A percentile compares a stretch with the other conserved stretches of the same genome.
These are phyloP conservation scores for Sphaerophoria taeniata DNA, from an alignment of 2,888 invertebrate genomes.

Conservation along the genomic window DNA sequence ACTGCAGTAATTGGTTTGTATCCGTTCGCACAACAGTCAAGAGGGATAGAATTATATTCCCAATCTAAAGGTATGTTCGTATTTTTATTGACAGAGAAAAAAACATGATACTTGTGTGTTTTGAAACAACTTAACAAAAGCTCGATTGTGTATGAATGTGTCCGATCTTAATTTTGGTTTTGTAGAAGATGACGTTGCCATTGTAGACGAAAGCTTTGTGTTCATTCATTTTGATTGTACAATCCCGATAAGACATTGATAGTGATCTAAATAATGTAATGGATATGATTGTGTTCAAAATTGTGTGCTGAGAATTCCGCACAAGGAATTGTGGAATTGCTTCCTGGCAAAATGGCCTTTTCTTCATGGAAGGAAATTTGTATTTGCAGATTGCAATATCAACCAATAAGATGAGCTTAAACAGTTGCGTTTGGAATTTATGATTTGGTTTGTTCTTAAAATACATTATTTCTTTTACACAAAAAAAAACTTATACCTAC, in stretches of 20 bases:
- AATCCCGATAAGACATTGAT: neutral
- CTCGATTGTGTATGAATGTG: no score
- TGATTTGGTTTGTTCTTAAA: no score
- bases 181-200: constrained; percentile 1
- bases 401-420: no score
- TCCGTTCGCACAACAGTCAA: constrained; percentile 24
- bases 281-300: neutral
- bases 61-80: constrained; percentile 20
- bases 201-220: no score
- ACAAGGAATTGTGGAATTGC: constrained; percentile 25
- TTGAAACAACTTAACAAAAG: no score
- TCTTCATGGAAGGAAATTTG: neutral
- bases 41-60: constrained; percentile 30
- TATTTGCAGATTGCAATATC: neutral
- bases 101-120: no score
- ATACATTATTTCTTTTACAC: no score
- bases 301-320: neutral
- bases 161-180: constrained; percentile 41
- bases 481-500: no score
- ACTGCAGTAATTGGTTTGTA: constrained; percentile 34
- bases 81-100: constrained; percentile 35
- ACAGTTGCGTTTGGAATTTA: no score
- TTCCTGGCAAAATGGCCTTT: neutral
- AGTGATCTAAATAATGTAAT: constrained; percentile 16
- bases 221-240: constrained; percentile 12